Evolutionary conservation across 2,113 vertebrate species (phyloP).

Genomic region (Amblyopsis rosae): DNA sequence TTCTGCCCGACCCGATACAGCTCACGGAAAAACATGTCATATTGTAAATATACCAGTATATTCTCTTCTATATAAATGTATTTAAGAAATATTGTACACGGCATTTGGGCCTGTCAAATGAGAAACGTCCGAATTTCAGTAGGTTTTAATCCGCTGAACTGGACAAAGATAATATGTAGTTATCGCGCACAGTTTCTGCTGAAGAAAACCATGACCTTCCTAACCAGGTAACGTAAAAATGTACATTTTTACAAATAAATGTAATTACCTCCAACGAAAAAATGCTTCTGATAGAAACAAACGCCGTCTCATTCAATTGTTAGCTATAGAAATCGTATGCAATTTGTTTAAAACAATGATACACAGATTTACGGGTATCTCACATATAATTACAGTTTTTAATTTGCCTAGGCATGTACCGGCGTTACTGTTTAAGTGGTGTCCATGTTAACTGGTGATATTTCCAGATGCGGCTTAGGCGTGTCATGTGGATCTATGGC

Average conservation of each 20-base stretch:
- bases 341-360: no score
- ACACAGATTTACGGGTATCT: no score
- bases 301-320: no score
- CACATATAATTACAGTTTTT: no score
- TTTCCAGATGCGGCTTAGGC: no score
- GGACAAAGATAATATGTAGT: constrained; percentile 50
- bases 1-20: constrained; percentile 42
- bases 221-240: not conserved
- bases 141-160: constrained; percentile 27
- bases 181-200: constrained; percentile 46
- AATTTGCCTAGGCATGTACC: no score
- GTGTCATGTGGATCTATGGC: no score
- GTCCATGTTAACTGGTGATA: no score
- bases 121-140: not conserved
- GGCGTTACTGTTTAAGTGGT: no score
- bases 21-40: not conserved
- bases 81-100: constrained; percentile 32
- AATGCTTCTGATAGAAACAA: no score
- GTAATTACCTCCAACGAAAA: not conserved
- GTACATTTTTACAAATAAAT: not conserved
- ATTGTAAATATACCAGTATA: not conserved
- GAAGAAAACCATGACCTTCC: constrained; percentile 10
- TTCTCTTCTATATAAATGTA: constrained; percentile 36
- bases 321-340: no score
- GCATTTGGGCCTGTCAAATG: constrained; percentile 12